phyloP scores from a whole-genome alignment of 2,797 vertebrate species.

The Cirrhinus mrigala region DNA sequence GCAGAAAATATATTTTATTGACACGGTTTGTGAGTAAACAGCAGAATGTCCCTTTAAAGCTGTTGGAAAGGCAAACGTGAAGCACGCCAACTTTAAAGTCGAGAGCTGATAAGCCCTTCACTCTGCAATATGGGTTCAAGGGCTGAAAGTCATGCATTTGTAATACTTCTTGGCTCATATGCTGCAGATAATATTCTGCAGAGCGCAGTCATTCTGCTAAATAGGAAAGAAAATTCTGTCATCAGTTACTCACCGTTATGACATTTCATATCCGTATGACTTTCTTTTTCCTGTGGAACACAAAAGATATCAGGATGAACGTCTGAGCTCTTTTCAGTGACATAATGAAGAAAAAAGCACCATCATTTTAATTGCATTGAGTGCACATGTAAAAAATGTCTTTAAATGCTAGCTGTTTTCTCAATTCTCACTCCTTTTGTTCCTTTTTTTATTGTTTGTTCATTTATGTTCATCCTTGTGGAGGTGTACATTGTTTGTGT shows the following conservation, averaged over 20 bases:
- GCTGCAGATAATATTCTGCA: background rate
- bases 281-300: background rate
- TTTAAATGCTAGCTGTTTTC: too few species aligned
- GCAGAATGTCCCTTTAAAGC: conserved; percentile 12
- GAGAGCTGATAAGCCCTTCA: background rate
- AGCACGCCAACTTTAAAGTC: background rate
- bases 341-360: background rate
- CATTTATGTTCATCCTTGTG: too few species aligned
- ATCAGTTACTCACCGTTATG: background rate
- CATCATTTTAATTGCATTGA: too few species aligned
- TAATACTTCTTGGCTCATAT: background rate
- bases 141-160: background rate
- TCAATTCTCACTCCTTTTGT: too few species aligned
- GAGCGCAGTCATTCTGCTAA: background rate
- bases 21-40: background rate
- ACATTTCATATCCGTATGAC: background rate
- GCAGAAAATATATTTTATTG: conserved; percentile 17
- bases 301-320: background rate
- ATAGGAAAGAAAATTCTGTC: background rate
- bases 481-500: too few species aligned
- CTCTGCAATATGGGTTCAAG: background rate
- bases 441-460: too few species aligned
- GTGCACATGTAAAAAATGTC: too few species aligned
- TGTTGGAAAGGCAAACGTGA: background rate
- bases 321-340: background rate